Evolutionary conservation across 2,797 vertebrate genomes (phyloP).

Genomic region (Fratercula arctica): DNA sequence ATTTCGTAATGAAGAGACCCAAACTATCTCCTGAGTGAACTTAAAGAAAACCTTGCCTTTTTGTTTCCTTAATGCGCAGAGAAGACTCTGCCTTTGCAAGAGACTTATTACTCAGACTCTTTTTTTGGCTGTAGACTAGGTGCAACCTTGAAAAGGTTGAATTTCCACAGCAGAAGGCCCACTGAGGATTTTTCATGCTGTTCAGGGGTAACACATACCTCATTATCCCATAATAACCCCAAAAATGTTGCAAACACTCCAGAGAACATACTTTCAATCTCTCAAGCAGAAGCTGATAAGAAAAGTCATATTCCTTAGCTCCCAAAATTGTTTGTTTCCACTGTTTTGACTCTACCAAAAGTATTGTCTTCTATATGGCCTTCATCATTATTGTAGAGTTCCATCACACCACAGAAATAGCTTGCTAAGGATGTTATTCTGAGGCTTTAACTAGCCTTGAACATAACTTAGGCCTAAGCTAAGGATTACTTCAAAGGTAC

Average conservation of each 20-base stretch:
- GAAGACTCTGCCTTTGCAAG: background rate
- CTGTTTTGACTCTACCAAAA: background rate
- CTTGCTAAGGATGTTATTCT: background rate
- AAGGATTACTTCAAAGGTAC: background rate
- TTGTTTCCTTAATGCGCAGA: background rate
- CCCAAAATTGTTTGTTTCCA: background rate
- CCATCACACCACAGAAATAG: background rate
- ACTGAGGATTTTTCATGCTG: background rate
- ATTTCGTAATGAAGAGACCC: background rate
- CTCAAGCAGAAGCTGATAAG: background rate
- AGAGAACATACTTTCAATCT: background rate
- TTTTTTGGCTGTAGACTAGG: background rate
- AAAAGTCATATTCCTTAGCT: background rate
- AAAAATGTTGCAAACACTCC: background rate
- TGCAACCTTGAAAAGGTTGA: background rate
- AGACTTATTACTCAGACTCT: background rate
- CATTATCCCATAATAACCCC: background rate
- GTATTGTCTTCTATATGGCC: background rate
- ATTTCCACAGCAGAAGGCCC: background rate
- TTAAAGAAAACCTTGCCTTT: background rate
- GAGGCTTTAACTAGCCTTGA: background rate
- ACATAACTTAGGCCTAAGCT: background rate
- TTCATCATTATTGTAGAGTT: background rate
- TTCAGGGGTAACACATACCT: background rate
- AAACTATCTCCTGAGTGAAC: background rate